phyloP scores from a whole-genome alignment of 2,888 invertebrate species.

The Lamellibrachia satsuma region DNA sequence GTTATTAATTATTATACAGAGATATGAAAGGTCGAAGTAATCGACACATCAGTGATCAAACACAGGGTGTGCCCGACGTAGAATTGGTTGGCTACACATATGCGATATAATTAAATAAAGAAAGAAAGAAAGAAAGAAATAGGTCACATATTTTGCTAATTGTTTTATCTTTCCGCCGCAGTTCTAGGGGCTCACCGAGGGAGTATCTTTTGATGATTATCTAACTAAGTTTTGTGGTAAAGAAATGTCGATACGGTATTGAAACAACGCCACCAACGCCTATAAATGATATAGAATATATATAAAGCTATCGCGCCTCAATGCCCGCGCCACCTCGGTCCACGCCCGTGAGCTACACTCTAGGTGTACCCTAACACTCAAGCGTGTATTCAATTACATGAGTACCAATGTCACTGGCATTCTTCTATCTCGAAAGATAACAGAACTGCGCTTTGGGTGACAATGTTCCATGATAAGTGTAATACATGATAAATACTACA shows the following conservation, averaged over 20 bases:
- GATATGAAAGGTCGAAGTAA: too few relatives aligned
- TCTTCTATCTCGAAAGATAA: too few relatives aligned
- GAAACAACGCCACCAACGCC: conserved; percentile 5
- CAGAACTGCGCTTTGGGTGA: too few relatives aligned
- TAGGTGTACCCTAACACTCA: neutral
- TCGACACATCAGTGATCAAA: neutral
- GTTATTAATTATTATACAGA: too few relatives aligned
- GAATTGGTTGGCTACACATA: neutral
- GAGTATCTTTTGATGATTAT: neutral
- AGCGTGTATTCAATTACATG: too few relatives aligned
- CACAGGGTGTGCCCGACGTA: neutral
- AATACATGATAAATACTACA: neutral
- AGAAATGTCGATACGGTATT: neutral
- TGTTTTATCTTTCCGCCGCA: neutral
- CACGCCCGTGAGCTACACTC: neutral
- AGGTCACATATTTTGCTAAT: neutral
- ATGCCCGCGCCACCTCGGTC: neutral
- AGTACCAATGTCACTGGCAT: too few relatives aligned
- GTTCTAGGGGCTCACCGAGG: neutral
- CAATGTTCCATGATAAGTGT: too few relatives aligned
- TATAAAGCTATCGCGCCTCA: neutral
- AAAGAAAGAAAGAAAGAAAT: neutral
- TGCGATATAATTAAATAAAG: neutral
- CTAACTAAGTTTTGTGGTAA: neutral
- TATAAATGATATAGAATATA: neutral